Base-by-base conservation (phyloP, 2,797 vertebrate genomes). In the Pangasius macronema region DNA sequence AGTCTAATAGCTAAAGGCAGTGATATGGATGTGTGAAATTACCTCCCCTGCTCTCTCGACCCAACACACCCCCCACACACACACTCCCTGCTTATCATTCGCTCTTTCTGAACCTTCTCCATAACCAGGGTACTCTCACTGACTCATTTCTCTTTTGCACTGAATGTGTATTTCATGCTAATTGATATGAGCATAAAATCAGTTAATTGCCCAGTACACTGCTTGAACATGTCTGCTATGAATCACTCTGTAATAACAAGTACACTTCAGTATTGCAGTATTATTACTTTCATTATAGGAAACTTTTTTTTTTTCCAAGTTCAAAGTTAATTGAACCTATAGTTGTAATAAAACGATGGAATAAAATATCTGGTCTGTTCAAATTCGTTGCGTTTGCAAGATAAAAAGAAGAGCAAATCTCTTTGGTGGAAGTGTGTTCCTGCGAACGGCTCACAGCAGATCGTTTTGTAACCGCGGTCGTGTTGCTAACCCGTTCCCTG, bases 151-250 rank as follows among this genome's bases (percentile, higher is more conserved):
- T 46, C 9, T 13, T 24, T 73, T 42, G 42, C 42, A n/a, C 27
- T 75, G 11, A 75, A 49, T 75, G 73, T 51, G 49, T 30, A 30
- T 76, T 75, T 76, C 73, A 51, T 76, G 14, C 49, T 76, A 76
- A 49, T 53, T 53, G n/a, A 55, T 79, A 22, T 20, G 14, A 33
- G 7, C 14, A 33, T 33, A 33, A 77, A 77, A 3, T 42, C 0
- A 3, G 49, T 51, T 77, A 16, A 76, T 53, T 53, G 89, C 91
- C 88, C 88, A 92, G 92, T 94, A 93, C 90, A 92, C 88, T 86
- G 88, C 87, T 89, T 87, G 88, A 92, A 89, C 86, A 89, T 90
- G 91, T 82, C 77, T 89, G 89, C 91, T 92, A 91, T 92, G 93
- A 93, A 94, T 93, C 88, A 88, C 87, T 84, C 75, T 84, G 82